Base-by-base conservation (phyloP, 2,113 vertebrate species). In the Muntiacus reevesi region DNA sequence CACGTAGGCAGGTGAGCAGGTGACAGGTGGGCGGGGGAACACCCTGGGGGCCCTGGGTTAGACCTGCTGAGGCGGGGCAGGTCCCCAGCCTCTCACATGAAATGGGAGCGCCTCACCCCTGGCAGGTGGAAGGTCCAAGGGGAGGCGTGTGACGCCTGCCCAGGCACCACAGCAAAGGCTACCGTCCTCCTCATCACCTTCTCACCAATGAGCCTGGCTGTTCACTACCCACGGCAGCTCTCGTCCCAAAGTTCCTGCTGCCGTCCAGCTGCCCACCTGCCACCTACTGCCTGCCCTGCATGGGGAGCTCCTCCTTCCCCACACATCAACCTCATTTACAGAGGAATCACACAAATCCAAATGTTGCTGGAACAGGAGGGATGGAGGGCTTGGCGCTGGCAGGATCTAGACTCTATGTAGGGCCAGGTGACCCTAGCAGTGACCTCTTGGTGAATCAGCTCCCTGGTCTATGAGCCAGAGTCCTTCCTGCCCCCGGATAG, bases 121-220 rank as follows among this genome's bases (percentile, higher is more conserved):
- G 27, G 27, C 30, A 55, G 23, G 11, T 2, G 19, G 89, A 33
- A 16, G 30, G 50, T 12, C 33, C 0, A 0, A 28, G 92, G 14
- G 40, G n/a, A 5, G 21, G 28, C 1, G 11, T 0, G 1, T 5
- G 27, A 6, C 30, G 7, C 25, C 6, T 15, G 50, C n/a, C 36
- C 0, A 14, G 62, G 50, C 15, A 8, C 59, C 1, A 2, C 17
- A 59, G 67, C 45, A 13, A 71, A 21, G 40, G 40, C 40, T n/a
- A 21, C 4, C 1, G 2, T 47, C 54, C 71, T 30, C 71, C 55
- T 21, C 2, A 17, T 52, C 33, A 15, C 43, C 13, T 47, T 36
- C 86, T 67, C 15, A 87, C 45, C 21, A 67, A 7, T 3, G 43
- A 52, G 76, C 89, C n/a, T 30, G 25, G 78, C 25, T 1, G 0